phyloP scores from a whole-genome alignment of 2,888 invertebrate genomes.

The Aplocera efformata region DNA sequence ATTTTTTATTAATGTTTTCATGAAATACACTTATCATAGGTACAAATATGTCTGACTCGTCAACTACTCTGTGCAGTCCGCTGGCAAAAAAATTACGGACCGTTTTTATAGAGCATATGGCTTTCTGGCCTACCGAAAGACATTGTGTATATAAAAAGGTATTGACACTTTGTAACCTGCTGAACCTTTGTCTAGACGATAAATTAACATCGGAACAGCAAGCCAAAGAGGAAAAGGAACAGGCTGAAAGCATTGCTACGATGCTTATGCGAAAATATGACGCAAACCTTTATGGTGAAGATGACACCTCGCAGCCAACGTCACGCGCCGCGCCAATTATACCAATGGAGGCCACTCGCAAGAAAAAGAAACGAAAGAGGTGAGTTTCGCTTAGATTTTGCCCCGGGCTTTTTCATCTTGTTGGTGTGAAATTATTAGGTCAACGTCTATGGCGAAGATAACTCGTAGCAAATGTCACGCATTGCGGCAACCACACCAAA shows the following conservation, averaged over 20 bases:
- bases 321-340: conserved; percentile 62
- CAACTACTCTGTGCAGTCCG: too few species aligned
- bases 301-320: conserved; percentile 72
- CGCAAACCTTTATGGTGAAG: conserved; percentile 61
- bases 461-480: too few species aligned
- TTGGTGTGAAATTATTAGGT: neutral
- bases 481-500: too few species aligned
- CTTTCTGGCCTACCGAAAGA: too few species aligned
- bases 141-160: too few species aligned
- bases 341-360: conserved; percentile 53
- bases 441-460: too few species aligned
- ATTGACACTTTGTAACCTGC: too few species aligned
- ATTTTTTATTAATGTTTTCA: too few species aligned
- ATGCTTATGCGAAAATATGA: conserved; percentile 64
- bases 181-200: conserved; percentile 36
- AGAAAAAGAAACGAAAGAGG: conserved; percentile 74
- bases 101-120: too few species aligned
- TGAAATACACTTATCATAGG: too few species aligned
- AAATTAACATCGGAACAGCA: conserved; percentile 47
- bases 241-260: conserved; percentile 52
- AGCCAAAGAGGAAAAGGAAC: conserved; percentile 58
- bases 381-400: conserved; percentile 18
- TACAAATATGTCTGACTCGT: too few species aligned
- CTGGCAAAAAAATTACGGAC: too few species aligned
- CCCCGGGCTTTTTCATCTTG: neutral